A percentile compares a stretch with the other conserved stretches of the same genome.
These are phyloP conservation scores for Apodemia hepburni DNA, from an alignment of 2,888 invertebrate genomes.

Conservation along the genomic window DNA sequence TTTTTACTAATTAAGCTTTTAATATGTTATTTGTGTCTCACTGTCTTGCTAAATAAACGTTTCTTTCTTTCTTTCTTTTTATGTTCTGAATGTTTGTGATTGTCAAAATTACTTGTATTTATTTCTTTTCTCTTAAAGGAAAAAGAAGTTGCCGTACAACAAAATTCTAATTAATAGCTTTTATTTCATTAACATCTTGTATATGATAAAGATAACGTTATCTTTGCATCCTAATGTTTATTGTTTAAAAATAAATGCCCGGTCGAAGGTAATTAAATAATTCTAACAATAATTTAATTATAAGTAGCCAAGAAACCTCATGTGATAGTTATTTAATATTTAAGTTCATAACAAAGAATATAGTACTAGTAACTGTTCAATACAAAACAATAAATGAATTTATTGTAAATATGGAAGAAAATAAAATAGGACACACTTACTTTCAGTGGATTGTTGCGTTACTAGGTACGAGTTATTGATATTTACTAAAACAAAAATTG, in stretches of 20 bases:
- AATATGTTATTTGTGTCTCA: no score
- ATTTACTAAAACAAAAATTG: no score
- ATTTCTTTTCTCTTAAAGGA: no score
- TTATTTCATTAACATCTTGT: background rate
- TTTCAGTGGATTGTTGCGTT: conserved; percentile 35
- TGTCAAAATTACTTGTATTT: no score
- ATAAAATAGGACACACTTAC: conserved; percentile 29
- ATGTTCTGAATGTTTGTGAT: no score
- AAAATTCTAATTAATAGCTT: background rate
- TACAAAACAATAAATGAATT: background rate
- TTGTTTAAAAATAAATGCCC: conserved; percentile 10
- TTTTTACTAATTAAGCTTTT: no score
- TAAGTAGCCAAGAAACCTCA: background rate
- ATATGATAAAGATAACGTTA: background rate
- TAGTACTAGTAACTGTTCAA: background rate
- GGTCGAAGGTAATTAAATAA: conserved; percentile 7
- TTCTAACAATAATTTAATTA: background rate
- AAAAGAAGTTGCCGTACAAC: background rate
- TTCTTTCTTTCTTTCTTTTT: no score
- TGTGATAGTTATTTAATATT: background rate
- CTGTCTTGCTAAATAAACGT: no score
- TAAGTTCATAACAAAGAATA: no score
- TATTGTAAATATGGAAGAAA: conserved; percentile 6
- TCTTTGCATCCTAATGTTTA: background rate
- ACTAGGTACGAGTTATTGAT: conserved; percentile 26